Evolutionary conservation across 2,113 vertebrate species (phyloP).

Genomic region (Scalopus aquaticus): DNA sequence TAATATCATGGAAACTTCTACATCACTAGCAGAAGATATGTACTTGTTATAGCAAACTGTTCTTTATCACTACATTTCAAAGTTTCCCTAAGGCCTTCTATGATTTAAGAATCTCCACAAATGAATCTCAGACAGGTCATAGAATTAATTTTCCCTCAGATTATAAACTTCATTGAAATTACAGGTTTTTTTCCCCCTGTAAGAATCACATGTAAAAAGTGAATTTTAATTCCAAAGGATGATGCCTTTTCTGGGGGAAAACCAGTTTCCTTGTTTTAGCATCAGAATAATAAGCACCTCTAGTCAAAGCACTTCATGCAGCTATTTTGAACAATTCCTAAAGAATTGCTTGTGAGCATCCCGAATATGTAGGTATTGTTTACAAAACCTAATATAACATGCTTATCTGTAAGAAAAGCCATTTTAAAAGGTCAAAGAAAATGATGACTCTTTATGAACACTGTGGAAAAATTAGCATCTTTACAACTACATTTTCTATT

Average conservation of each 20-base stretch:
- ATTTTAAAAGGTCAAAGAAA: slow-evolving; percentile 57
- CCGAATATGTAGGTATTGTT: neutral
- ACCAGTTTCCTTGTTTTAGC: neutral
- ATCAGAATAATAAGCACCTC: neutral
- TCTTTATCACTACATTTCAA: slow-evolving; percentile 2
- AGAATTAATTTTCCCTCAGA: neutral
- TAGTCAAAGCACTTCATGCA: neutral
- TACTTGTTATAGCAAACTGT: neutral
- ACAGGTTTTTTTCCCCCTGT: neutral
- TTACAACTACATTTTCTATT: slow-evolving; percentile 40
- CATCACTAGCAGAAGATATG: neutral
- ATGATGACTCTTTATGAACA: slow-evolving; percentile 36
- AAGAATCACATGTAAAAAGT: neutral
- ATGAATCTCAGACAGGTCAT: neutral
- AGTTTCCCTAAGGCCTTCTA: neutral
- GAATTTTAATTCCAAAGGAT: slow-evolving; percentile 40
- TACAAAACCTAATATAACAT: neutral
- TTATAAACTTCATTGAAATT: neutral
- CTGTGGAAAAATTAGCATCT: slow-evolving; percentile 37
- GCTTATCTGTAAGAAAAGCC: slow-evolving; percentile 5
- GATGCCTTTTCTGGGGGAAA: neutral
- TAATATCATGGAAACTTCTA: neutral
- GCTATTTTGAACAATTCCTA: slow-evolving; percentile 18
- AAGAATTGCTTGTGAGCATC: slow-evolving; percentile 14
- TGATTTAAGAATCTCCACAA: slow-evolving; percentile 15